Evolutionary conservation across 2,797 vertebrate species (phyloP).

Genomic region (Garrulus glandarius): DNA sequence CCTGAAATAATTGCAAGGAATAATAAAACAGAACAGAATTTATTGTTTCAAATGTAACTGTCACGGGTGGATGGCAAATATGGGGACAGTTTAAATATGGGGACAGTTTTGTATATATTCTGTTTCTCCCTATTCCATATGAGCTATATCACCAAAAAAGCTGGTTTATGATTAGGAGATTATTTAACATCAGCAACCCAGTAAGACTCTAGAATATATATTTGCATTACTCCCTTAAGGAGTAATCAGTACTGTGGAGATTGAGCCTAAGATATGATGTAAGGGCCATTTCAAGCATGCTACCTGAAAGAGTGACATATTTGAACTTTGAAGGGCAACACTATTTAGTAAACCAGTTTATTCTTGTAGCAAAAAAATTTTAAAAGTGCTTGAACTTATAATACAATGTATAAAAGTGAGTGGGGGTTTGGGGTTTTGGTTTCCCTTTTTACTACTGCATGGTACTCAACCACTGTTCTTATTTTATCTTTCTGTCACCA

Average conservation of each 20-base stretch:
- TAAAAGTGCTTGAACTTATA: not conserved
- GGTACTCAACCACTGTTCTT: not conserved
- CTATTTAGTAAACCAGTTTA: not conserved
- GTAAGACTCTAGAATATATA: not conserved
- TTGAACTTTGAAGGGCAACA: not conserved
- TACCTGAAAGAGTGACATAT: not conserved
- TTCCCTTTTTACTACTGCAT: not conserved
- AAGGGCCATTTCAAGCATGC: not conserved
- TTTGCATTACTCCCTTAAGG: not conserved
- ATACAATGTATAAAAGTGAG: not conserved
- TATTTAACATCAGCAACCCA: not conserved
- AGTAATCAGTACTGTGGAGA: not conserved
- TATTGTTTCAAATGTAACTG: not conserved
- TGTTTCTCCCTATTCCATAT: not conserved
- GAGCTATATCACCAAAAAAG: not conserved
- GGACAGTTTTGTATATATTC: not conserved
- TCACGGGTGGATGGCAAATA: too few species aligned
- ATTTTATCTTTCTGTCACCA: slow-evolving; percentile 64
- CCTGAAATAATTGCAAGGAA: not conserved
- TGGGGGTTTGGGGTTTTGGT: rapidly evolving
- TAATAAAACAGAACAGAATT: not conserved
- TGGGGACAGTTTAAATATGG: not conserved
- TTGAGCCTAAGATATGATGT: not conserved
- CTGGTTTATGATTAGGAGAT: not conserved
- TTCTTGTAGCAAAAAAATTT: not conserved